phyloP scores from a whole-genome alignment of 1,140 invertebrate species.

The Ceratina japonica region DNA sequence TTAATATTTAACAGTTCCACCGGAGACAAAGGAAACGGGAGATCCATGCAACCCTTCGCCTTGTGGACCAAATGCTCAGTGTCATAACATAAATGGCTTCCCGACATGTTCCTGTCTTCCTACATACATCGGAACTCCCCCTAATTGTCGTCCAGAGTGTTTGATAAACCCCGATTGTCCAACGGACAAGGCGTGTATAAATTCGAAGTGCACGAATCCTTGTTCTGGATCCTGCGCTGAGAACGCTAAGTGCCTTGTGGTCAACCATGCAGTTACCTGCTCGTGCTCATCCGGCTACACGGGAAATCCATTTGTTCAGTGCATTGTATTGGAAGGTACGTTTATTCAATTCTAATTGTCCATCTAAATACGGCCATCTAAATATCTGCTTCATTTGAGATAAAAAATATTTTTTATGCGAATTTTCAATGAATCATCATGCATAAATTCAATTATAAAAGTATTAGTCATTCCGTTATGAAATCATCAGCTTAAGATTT shows the following conservation, averaged over 20 bases:
- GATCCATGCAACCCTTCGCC: constrained; percentile 88
- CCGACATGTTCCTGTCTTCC: constrained; percentile 86
- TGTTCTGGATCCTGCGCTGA: constrained; percentile 89
- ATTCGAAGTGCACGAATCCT: constrained; percentile 87
- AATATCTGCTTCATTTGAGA: too few species aligned
- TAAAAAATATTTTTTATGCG: too few species aligned
- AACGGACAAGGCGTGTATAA: constrained; percentile 85
- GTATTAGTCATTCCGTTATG: too few species aligned
- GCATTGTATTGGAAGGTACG: constrained; percentile 75
- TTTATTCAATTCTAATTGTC: neutral
- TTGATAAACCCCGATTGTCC: constrained; percentile 89
- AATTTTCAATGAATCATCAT: too few species aligned
- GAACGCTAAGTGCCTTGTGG: constrained; percentile 87
- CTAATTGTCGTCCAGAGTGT: constrained; percentile 88
- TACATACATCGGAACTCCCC: constrained; percentile 85
- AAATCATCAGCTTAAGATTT: too few species aligned
- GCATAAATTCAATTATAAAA: too few species aligned
- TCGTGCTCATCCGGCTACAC: constrained; percentile 86
- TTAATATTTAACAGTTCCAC: constrained; percentile 55
- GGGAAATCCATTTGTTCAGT: constrained; percentile 87
- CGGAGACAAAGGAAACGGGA: constrained; percentile 74
- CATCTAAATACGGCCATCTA: too few species aligned
- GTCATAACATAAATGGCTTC: constrained; percentile 81
- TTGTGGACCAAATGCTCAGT: constrained; percentile 89
- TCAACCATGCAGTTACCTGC: constrained; percentile 88